Evolutionary conservation across 2,888 invertebrate species (phyloP).

Genomic region (Ryuthela nishihirai): DNA sequence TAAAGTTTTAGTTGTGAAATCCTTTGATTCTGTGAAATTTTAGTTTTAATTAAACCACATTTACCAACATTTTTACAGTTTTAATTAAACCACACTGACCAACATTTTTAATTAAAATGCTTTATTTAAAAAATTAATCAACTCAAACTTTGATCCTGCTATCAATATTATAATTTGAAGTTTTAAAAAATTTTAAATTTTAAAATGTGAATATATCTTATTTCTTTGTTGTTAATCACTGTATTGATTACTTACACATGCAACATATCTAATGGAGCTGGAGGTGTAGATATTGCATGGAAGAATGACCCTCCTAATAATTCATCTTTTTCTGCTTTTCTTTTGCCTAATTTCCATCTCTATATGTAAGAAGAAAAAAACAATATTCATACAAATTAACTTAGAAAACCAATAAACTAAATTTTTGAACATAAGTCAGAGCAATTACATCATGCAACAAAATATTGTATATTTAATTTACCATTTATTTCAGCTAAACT

Average conservation of each 20-base stretch:
- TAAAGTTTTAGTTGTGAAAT: too few species aligned
- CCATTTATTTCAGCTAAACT: neutral
- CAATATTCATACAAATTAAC: neutral
- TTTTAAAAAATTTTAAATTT: neutral
- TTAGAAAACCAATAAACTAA: neutral
- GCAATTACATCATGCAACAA: neutral
- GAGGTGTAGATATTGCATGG: slow-evolving; percentile 79
- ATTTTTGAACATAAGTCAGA: neutral
- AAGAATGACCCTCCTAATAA: slow-evolving; percentile 86
- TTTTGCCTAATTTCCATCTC: slow-evolving; percentile 92
- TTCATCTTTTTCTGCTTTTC: slow-evolving; percentile 91
- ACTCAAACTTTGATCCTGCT: too few species aligned
- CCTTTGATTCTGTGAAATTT: too few species aligned
- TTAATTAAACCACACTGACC: too few species aligned
- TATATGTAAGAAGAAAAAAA: slow-evolving; percentile 39
- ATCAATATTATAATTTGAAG: too few species aligned
- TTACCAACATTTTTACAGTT: too few species aligned
- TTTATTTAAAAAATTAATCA: too few species aligned
- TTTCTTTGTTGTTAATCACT: neutral
- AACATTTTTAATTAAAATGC: too few species aligned
- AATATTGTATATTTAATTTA: neutral
- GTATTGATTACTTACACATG: slow-evolving; percentile 56
- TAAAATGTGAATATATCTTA: neutral
- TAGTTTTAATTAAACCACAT: too few species aligned
- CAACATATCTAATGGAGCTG: slow-evolving; percentile 61